Conservation (phyloP, 2,888 invertebrate species). For the Pristionchus exspectatus region DNA sequence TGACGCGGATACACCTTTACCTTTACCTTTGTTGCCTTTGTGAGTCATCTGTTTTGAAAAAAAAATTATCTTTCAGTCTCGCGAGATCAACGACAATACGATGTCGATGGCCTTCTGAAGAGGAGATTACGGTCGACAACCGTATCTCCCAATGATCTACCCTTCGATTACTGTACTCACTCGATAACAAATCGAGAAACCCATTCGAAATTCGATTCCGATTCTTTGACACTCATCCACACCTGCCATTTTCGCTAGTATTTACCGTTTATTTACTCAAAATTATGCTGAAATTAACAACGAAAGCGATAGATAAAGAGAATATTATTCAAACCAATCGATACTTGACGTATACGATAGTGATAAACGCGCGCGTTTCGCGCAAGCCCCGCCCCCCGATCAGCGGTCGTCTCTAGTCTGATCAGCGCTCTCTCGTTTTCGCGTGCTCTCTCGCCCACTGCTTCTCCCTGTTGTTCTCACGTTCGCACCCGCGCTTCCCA, state of each 20-base stretch:
- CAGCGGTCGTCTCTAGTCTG: neutral
- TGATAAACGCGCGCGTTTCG: too few species aligned
- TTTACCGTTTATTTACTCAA: neutral
- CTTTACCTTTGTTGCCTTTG: too few species aligned
- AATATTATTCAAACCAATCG: neutral
- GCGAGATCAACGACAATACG: slow-evolving; percentile 45
- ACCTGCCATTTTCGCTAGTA: slow-evolving; percentile 8
- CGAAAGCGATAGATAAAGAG: slow-evolving; percentile 1
- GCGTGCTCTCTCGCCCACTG: too few species aligned
- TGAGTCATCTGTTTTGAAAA: too few species aligned
- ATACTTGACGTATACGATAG: too few species aligned
- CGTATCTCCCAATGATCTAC: neutral
- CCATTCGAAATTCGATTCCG: neutral
- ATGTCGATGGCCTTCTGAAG: slow-evolving; percentile 54
- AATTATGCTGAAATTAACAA: neutral
- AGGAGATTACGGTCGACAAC: neutral
- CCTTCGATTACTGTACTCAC: neutral
- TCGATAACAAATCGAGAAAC: neutral
- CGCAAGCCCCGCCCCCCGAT: too few species aligned
- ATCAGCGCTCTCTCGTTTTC: slow-evolving; percentile 3
- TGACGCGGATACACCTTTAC: too few species aligned
- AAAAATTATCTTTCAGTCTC: slow-evolving; percentile 9
- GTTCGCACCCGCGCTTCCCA: neutral
- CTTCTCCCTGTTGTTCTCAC: neutral
- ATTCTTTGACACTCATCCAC: neutral